phyloP scores from a whole-genome alignment of 2,888 invertebrate species.

The Netelia fuscicornis region DNA sequence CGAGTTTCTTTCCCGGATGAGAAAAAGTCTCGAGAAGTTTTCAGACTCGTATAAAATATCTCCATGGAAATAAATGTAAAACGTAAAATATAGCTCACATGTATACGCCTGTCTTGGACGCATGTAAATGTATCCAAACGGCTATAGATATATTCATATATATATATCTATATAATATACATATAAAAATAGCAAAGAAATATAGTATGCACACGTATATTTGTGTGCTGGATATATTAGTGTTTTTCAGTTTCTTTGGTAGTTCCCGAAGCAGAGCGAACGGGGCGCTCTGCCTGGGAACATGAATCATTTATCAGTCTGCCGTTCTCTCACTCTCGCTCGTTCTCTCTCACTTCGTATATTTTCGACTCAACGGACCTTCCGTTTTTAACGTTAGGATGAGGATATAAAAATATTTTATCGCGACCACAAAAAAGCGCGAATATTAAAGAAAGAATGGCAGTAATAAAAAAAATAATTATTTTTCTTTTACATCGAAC shows the following conservation, averaged over 20 bases:
- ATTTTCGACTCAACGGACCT: slow-evolving; percentile 32
- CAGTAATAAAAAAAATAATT: neutral
- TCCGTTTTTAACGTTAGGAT: slow-evolving; percentile 28
- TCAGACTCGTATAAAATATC: slow-evolving; percentile 53
- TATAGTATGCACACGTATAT: slow-evolving; percentile 45
- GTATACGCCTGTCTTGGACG: slow-evolving; percentile 3
- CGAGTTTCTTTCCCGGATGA: slow-evolving; percentile 43
- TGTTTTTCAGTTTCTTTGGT: slow-evolving; percentile 78
- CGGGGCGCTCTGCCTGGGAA: slow-evolving; percentile 45
- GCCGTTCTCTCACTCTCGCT: slow-evolving; percentile 68
- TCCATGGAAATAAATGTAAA: slow-evolving; percentile 60
- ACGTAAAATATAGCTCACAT: slow-evolving; percentile 52
- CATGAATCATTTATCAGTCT: slow-evolving; percentile 83
- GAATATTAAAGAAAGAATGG: neutral
- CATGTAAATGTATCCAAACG: slow-evolving; percentile 20
- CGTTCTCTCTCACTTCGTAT: slow-evolving; percentile 12
- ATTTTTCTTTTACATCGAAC: neutral
- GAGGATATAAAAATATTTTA: slow-evolving; percentile 28
- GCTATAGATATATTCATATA: slow-evolving; percentile 4
- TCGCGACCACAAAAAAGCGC: slow-evolving; percentile 4
- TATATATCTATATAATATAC: slow-evolving; percentile 34
- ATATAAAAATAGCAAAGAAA: slow-evolving; percentile 53
- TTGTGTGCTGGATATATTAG: slow-evolving; percentile 74
- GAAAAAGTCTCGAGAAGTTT: slow-evolving; percentile 56
- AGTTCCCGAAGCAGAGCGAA: slow-evolving; percentile 68